These are phyloP conservation scores for Pedetes capensis DNA, from an alignment of 2,113 vertebrate genomes.

Conservation along the genomic window DNA sequence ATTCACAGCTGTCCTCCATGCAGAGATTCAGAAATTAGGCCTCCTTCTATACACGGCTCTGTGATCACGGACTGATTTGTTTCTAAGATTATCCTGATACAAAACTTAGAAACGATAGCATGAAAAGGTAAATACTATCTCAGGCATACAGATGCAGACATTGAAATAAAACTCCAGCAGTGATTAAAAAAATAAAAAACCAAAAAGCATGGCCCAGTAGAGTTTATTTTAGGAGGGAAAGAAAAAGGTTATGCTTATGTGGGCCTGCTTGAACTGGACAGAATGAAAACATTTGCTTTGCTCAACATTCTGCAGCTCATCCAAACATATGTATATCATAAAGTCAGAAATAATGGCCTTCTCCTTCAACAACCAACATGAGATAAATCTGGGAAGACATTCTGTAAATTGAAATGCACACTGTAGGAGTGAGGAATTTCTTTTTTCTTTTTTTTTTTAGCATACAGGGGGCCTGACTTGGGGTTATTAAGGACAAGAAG, in stretches of 20 bases:
- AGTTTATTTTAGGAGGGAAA: slow-evolving; percentile 51
- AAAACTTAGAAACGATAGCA: neutral
- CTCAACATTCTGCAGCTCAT: neutral
- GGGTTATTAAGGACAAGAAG: neutral
- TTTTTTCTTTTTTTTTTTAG: too few relatives aligned
- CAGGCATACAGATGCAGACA: neutral
- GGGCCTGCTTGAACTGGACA: neutral
- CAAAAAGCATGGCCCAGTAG: neutral
- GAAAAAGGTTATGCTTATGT: neutral
- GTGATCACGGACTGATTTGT: neutral
- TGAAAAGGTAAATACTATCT: neutral
- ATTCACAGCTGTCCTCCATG: neutral
- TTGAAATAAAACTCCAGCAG: neutral
- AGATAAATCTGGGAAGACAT: slow-evolving; percentile 38
- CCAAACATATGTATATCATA: slow-evolving; percentile 50
- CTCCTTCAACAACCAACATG: neutral
- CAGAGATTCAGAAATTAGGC: neutral
- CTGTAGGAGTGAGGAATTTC: neutral
- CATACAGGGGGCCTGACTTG: neutral
- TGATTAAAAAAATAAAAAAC: neutral
- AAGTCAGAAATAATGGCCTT: slow-evolving; percentile 46
- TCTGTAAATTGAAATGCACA: slow-evolving; percentile 34
- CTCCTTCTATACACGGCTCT: neutral
- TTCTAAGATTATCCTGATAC: neutral
- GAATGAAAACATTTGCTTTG: slow-evolving; percentile 57